Base-by-base conservation (phyloP, 2,888 invertebrate species). In the Luperina testacea region DNA sequence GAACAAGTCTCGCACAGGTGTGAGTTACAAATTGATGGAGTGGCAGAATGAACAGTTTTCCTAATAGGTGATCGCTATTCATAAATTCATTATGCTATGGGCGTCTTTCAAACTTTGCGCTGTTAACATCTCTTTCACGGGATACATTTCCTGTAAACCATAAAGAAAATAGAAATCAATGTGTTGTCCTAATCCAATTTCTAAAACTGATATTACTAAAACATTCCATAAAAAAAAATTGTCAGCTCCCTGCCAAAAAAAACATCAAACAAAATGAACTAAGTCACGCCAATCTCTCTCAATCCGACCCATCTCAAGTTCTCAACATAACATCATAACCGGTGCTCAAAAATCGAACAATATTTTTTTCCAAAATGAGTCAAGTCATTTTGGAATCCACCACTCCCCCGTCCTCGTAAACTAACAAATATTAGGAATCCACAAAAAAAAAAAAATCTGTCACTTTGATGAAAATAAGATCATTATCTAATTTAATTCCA, bases 201-300 rank as follows among this genome's bases (percentile, higher is more conserved):
- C 65, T 24, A 24, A 65, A 65, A 38, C 65, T 3, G 15, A 8
- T 53, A 24, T 8, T 8, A 45, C 11, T 45, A 11, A 11, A 45
- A 45, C 13, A 45, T 45, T 45, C 2, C 11, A n/a, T 11, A 45
- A 45, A 45, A 11, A 45, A 9, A 20, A 2, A 8, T 53, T 53
- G 20, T 20, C 20, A 53, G 20, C 20, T 24, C 17, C 11, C 45
- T n/a, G 17, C 11, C 42, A n/a, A 68, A 42, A 67, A n/a, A 45
- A n/a, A 3, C 11, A 11, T 27, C 11, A 11, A 17, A n/a, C 8
- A 5, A 67, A 67, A 42, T 67, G 9, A 38, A 20, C 72, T 2
- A n/a, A 7, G 3, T 7, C 8, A 15, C 17, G 2, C 64, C 61
- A 45, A 63, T 61, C 89, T 78, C 84, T 77, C 0, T 7, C 85